Conservation (phyloP, 2,888 invertebrate genomes). For the Blastobasis adustella region DNA sequence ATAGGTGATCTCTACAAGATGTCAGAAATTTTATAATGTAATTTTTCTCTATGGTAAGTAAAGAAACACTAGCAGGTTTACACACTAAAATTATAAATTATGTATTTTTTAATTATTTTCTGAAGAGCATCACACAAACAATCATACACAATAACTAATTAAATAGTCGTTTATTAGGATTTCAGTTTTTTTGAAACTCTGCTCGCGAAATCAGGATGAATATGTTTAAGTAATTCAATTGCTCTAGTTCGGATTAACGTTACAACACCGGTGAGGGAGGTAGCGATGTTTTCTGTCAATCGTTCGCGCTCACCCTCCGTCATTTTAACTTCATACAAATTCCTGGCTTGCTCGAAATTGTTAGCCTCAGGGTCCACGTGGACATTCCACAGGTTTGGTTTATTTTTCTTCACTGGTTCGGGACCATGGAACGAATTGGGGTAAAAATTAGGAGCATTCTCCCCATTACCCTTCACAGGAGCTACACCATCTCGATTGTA, state of each 20-base stretch:
- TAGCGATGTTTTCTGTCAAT: constrained; percentile 85
- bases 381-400: constrained; percentile 60
- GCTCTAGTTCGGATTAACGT: constrained; percentile 76
- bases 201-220: constrained; percentile 85
- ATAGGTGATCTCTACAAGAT: background rate
- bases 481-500: constrained; percentile 90
- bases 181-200: constrained; percentile 18
- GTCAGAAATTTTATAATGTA: background rate
- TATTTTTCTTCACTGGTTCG: constrained; percentile 72
- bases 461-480: constrained; percentile 82
- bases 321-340: constrained; percentile 85
- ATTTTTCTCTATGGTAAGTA: background rate
- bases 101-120: too few relatives aligned
- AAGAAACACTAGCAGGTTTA: background rate
- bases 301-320: constrained; percentile 79
- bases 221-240: constrained; percentile 85
- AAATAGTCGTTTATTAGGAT: too few relatives aligned
- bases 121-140: too few relatives aligned
- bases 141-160: too few relatives aligned
- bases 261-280: constrained; percentile 77
- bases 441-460: constrained; percentile 90
- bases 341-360: constrained; percentile 86
- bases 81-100: background rate
- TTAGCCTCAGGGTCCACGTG: constrained; percentile 82
- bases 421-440: constrained; percentile 95